A percentile compares a stretch with the other conserved stretches of the same genome.
These are phyloP conservation scores for Channa striata DNA, from an alignment of 2,797 vertebrate genomes.

Conservation along the genomic window DNA sequence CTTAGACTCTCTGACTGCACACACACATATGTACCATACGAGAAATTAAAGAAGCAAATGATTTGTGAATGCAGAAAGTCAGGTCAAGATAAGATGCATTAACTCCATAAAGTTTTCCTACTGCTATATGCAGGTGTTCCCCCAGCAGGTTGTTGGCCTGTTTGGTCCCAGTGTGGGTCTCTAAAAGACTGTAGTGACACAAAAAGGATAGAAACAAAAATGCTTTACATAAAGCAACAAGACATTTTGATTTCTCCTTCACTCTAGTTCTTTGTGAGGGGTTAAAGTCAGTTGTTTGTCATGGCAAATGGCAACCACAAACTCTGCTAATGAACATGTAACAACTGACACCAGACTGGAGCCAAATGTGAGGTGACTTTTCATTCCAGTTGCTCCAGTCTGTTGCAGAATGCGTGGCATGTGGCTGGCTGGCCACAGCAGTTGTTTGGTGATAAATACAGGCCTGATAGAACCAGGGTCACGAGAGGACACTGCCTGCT, in stretches of 20 bases:
- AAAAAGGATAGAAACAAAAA: conserved; percentile 1
- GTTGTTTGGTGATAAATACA: conserved; percentile 47
- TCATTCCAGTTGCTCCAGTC: conserved; percentile 54
- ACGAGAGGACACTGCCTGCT: conserved; percentile 16
- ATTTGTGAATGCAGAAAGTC: conserved; percentile 3
- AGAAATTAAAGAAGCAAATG: not conserved
- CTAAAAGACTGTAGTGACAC: conserved; percentile 74
- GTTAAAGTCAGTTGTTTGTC: conserved; percentile 17
- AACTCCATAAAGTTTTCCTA: conserved; percentile 57
- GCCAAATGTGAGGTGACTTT: conserved; percentile 32
- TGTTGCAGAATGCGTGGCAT: conserved; percentile 49
- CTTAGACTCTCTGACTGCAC: conserved; percentile 78
- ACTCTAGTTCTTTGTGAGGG: not conserved
- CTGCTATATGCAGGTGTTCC: conserved; percentile 80
- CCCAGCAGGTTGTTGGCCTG: conserved; percentile 77
- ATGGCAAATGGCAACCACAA: conserved; percentile 30
- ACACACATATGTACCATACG: conserved; percentile 14
- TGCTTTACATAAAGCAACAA: not conserved
- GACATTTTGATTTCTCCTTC: not conserved
- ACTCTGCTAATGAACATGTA: conserved; percentile 12
- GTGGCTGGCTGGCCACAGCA: conserved; percentile 41
- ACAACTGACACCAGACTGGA: conserved; percentile 45
- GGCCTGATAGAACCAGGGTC: conserved; percentile 3
- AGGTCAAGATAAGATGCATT: not conserved
- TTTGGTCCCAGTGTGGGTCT: conserved; percentile 77